Evolutionary conservation across 2,797 vertebrate genomes (phyloP).

Genomic region (Schizothorax lantsangensis): DNA sequence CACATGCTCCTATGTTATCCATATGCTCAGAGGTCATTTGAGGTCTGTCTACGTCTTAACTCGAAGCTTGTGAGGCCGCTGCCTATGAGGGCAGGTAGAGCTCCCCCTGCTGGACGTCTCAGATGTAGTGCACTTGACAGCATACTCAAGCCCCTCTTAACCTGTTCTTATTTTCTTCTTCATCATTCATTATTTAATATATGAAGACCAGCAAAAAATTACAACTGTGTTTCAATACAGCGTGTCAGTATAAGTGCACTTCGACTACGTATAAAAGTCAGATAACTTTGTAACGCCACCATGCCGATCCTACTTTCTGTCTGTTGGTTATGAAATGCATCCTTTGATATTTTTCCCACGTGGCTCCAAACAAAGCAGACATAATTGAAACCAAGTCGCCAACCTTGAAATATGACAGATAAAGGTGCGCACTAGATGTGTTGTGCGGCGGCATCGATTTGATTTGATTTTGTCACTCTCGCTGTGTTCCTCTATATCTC

Average conservation of each 20-base stretch:
- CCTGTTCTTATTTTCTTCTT: constrained; percentile 6
- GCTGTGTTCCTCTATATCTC: constrained; percentile 24
- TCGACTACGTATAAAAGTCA: not conserved
- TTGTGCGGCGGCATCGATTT: constrained; percentile 49
- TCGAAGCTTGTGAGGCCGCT: constrained; percentile 25
- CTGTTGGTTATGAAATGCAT: not conserved
- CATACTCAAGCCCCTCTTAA: constrained; percentile 31
- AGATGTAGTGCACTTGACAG: not conserved
- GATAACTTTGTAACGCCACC: not conserved
- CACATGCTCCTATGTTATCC: constrained; percentile 35
- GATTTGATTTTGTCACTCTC: constrained; percentile 50
- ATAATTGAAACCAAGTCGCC: constrained; percentile 44
- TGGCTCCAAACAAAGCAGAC: constrained; percentile 37
- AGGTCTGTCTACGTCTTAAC: constrained; percentile 71
- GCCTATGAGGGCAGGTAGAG: constrained; percentile 58
- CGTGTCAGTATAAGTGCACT: not conserved
- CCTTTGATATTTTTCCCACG: not conserved
- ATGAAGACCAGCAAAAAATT: not conserved
- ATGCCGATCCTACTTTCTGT: not conserved
- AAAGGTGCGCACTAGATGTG: constrained; percentile 35
- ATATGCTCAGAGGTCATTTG: constrained; percentile 73
- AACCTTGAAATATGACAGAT: constrained; percentile 44
- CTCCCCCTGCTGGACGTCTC: constrained; percentile 75
- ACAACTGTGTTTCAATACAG: not conserved
- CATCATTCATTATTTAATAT: not conserved